Percentiles rank a stretch among this genome's conserved stretches.
Evolutionary conservation across 2,797 vertebrate genomes (phyloP).

Genomic region (Danio aesculapii): DNA sequence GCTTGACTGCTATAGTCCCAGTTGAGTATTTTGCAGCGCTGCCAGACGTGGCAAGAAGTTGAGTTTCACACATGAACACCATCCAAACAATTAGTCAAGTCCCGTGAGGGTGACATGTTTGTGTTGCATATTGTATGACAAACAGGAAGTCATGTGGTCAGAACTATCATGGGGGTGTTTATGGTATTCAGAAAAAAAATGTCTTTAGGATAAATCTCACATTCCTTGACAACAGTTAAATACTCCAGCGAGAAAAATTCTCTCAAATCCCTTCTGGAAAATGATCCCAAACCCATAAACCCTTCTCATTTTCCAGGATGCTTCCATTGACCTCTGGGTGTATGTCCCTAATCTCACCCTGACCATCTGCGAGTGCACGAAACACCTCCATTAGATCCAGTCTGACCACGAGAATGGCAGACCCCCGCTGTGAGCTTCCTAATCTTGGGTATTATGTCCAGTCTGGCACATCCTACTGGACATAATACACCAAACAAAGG

Average conservation of each 20-base stretch:
- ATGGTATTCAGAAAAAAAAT: slow-evolving; percentile 11
- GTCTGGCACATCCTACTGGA: slow-evolving; percentile 45
- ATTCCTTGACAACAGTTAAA: slow-evolving; percentile 19
- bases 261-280: slow-evolving; percentile 16
- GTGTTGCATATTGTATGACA: slow-evolving; percentile 36
- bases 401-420: slow-evolving; percentile 43
- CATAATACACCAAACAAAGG: slow-evolving; percentile 23
- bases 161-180: slow-evolving; percentile 41
- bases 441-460: slow-evolving; percentile 53
- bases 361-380: slow-evolving; percentile 51
- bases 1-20: slow-evolving; percentile 51
- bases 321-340: slow-evolving; percentile 47
- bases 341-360: slow-evolving; percentile 49
- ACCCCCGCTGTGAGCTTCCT: slow-evolving; percentile 12
- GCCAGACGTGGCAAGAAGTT: slow-evolving; percentile 46
- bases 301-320: slow-evolving; percentile 31
- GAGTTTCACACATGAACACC: slow-evolving; percentile 46
- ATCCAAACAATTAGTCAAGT: slow-evolving; percentile 54
- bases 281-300: slow-evolving; percentile 31
- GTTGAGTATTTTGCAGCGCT: slow-evolving; percentile 51
- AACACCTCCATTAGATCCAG: slow-evolving; percentile 50
- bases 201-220: slow-evolving; percentile 21
- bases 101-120: slow-evolving; percentile 31
- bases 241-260: background rate
- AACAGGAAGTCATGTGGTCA: slow-evolving; percentile 42